Evolutionary conservation across 2,797 vertebrate species (phyloP), one percentile per base, ranked within the genome.

Genomic region (Xenopus petersii): DNA sequence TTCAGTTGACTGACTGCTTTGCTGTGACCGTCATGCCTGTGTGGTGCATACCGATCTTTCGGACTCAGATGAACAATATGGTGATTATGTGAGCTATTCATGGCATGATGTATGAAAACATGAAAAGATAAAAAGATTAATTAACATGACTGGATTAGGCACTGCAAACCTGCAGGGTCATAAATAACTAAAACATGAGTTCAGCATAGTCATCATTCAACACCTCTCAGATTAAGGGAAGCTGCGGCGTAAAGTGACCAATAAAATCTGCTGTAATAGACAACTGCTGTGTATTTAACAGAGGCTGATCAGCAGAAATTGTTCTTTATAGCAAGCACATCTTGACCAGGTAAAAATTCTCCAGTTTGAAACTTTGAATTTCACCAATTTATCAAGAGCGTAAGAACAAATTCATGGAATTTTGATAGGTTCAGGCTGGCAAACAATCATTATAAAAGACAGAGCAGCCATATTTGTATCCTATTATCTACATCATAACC

Each of bases 1-100:
- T 67, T 26, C 63, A 71, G 61, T 64, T 13, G 26, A 78, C 48
- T 60, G 71, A 26, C 71, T 64, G 55, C 68, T 73, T 74, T 36
- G 42, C 67, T 70, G 66, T 74, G 76, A 78, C 76, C 66, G 17
- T 51, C 36, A 5, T 42, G 36, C 36, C 36, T 42, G 36, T 42
- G 36, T 42, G 36, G 5, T 70, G 61, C 21, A 69, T 73, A 65
- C 54, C 66, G 73, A 12, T 49, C 42, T 64, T 46, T 49, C 66
- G 47, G 48, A 33, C 49, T 70, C 24, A 59, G 3, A 33, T 33
- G 6, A 78, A 75, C 73, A 75, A 78, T 70, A 59, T 55, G 30
- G 13, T 24, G 59, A 73, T 78, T 78, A 73, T 78, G 66, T 51
- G 13, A 62, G 13, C 48, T 51, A 54, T 59, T 59, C 68, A 46